Conservation (phyloP, 2,797 vertebrate species). For the Periparus ater region DNA sequence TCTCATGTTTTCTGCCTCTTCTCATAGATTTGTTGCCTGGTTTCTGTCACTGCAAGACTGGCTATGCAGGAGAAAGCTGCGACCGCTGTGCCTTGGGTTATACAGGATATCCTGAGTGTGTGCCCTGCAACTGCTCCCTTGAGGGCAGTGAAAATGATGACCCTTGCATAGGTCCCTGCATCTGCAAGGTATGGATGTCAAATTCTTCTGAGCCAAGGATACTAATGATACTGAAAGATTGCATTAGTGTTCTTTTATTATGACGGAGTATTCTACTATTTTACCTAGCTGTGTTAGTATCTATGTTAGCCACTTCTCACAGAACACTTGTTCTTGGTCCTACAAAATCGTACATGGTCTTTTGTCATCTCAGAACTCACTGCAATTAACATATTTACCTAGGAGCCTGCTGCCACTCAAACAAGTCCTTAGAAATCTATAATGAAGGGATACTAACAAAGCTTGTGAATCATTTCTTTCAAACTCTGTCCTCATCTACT, state of each 20-base stretch:
- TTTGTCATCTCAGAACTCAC: background rate
- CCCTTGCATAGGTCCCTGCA: slow-evolving; percentile 87
- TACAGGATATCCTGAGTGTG: slow-evolving; percentile 86
- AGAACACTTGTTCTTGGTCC: background rate
- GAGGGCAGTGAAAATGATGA: slow-evolving; percentile 89
- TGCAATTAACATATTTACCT: background rate
- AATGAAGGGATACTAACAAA: background rate
- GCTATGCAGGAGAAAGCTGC: slow-evolving; percentile 87
- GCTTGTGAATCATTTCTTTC: background rate
- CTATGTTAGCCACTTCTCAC: background rate
- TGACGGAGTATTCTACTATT: background rate
- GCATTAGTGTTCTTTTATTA: background rate
- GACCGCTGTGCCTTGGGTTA: slow-evolving; percentile 88
- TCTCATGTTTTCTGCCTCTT: background rate
- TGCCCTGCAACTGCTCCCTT: slow-evolving; percentile 87
- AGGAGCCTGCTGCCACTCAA: background rate
- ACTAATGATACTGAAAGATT: background rate
- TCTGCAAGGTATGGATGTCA: slow-evolving; percentile 86
- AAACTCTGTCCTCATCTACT: background rate
- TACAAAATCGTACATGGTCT: background rate
- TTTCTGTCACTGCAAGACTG: slow-evolving; percentile 90
- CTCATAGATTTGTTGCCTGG: slow-evolving; percentile 83
- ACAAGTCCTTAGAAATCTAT: background rate
- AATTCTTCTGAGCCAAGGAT: background rate
- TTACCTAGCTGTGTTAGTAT: background rate